Conservation (phyloP, 2,113 vertebrate genomes). For the Castor canadensis region DNA sequence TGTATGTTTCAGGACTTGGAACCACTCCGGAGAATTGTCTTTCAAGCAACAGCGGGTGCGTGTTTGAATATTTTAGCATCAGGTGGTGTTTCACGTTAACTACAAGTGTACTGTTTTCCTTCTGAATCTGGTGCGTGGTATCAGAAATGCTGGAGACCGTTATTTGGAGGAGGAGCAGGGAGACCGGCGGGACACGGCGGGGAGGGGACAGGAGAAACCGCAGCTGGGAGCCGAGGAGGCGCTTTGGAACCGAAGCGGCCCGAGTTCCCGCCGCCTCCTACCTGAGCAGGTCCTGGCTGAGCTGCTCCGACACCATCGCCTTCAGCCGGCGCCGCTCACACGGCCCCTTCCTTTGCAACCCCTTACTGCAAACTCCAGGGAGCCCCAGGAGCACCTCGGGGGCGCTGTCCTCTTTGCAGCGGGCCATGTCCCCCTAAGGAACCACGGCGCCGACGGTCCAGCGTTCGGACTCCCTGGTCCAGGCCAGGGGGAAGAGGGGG, state of each 20-base stretch:
- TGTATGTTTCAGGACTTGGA: neutral
- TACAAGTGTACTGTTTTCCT: neutral
- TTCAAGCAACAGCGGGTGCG: neutral
- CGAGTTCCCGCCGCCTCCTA: conserved; percentile 58
- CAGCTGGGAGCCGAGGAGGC: neutral
- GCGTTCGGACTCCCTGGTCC: rapidly evolving
- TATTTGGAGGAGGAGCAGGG: neutral
- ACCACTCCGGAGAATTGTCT: neutral
- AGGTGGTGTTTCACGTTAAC: neutral
- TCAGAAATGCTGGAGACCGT: neutral
- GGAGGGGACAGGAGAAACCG: neutral
- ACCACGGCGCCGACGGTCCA: neutral
- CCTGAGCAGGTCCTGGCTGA: conserved; percentile 84
- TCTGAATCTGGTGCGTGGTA: neutral
- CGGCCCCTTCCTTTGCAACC: conserved; percentile 59
- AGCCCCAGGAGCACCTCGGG: neutral
- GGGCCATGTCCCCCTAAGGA: conserved; percentile 69
- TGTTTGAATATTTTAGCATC: neutral
- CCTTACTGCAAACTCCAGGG: conserved; percentile 41
- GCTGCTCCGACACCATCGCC: conserved; percentile 81
- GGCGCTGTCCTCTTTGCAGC: conserved; percentile 21
- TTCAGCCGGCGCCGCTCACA: conserved; percentile 82
- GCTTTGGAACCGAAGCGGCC: neutral
- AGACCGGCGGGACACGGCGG: rapidly evolving
- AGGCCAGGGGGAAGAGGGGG: neutral